Conservation (phyloP, 2,113 vertebrate genomes). For the Neomonachus schauinslandi region DNA sequence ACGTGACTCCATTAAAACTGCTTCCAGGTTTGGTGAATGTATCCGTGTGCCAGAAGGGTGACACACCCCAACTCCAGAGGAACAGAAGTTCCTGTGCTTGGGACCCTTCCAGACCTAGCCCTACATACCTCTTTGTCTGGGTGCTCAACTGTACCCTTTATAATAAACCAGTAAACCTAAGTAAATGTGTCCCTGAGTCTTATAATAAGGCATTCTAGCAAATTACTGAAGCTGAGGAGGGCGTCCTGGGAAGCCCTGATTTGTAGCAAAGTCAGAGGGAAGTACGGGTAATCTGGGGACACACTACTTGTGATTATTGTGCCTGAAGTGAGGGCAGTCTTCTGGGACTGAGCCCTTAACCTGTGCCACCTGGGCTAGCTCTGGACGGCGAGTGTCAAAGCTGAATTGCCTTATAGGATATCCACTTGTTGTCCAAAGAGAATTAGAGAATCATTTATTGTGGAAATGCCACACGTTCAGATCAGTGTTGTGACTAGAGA, state of each 20-base stretch:
- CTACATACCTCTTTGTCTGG: neutral
- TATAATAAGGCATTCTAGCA: neutral
- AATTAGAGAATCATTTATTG: neutral
- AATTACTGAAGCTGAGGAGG: neutral
- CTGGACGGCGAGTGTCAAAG: neutral
- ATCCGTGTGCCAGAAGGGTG: neutral
- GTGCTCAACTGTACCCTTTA: neutral
- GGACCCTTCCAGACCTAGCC: neutral
- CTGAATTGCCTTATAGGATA: neutral
- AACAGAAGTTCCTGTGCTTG: neutral
- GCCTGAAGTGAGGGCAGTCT: neutral
- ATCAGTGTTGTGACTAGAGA: neutral
- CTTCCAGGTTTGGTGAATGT: neutral
- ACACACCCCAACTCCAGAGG: neutral
- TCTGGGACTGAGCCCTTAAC: neutral
- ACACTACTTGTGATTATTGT: neutral
- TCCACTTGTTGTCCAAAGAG: neutral
- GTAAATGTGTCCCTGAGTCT: neutral
- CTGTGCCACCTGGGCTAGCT: neutral
- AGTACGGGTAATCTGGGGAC: neutral
- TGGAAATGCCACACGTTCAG: neutral
- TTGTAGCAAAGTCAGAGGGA: neutral
- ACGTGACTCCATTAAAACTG: too few species aligned
- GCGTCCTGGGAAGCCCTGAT: neutral
- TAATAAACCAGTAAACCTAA: neutral